Percentiles rank a stretch among this genome's conserved stretches.
Evolutionary conservation across 2,797 vertebrate species (phyloP).

Genomic region (Pseudomugil tenellus): DNA sequence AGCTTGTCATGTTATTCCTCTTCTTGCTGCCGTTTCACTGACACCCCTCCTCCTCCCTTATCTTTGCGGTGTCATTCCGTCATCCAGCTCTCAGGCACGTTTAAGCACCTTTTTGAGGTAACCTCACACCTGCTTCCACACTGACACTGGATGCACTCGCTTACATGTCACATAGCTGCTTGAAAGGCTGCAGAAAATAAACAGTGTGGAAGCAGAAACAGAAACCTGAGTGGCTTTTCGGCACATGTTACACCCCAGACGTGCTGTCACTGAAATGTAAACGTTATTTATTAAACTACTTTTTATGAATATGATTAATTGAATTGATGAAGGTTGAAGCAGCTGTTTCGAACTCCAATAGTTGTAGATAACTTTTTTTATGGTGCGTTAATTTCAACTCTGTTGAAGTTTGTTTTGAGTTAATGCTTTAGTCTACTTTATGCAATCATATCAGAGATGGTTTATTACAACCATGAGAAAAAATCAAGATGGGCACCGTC

Average conservation of each 20-base stretch:
- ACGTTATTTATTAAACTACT: background rate
- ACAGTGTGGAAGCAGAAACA: background rate
- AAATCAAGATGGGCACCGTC: background rate
- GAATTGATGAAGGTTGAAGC: background rate
- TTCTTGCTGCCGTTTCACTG: slow-evolving; percentile 17
- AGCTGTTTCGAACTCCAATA: background rate
- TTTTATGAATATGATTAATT: background rate
- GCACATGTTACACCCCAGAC: background rate
- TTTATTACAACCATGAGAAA: background rate
- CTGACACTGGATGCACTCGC: slow-evolving; percentile 24
- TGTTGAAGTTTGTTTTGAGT: background rate
- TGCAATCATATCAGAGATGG: background rate
- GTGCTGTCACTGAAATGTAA: background rate
- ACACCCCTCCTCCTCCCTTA: slow-evolving; percentile 20
- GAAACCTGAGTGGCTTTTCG: slow-evolving; percentile 1
- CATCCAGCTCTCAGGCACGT: slow-evolving; percentile 46
- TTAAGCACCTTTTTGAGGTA: slow-evolving; percentile 63
- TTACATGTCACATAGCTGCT: slow-evolving; percentile 30
- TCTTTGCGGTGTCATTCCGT: slow-evolving; percentile 24
- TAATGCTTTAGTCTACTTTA: background rate
- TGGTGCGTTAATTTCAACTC: background rate
- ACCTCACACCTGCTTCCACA: slow-evolving; percentile 55
- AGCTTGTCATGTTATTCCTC: slow-evolving; percentile 1
- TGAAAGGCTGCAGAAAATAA: slow-evolving; percentile 24
- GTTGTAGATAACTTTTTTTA: background rate